These are phyloP conservation scores for Troides oblongomaculatus DNA, from an alignment of 2,888 invertebrate genomes.

Conservation along the genomic window DNA sequence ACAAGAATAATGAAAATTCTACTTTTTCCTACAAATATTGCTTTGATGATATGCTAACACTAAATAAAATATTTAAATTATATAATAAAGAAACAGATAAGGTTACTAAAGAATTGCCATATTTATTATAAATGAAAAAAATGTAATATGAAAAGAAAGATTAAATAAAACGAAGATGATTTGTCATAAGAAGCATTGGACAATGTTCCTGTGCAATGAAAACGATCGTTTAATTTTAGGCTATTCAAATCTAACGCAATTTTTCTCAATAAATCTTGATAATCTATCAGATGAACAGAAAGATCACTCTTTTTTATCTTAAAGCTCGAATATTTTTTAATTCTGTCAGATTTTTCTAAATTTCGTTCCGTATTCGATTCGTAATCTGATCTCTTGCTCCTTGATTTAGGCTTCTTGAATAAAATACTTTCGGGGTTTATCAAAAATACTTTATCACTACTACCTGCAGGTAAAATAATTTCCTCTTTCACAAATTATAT, in stretches of 20 bases:
- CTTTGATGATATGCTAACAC: no score
- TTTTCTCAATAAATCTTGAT: conserved; percentile 40
- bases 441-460: conserved; percentile 7
- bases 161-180: not conserved
- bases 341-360: conserved; percentile 6
- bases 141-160: not conserved
- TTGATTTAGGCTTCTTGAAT: not conserved
- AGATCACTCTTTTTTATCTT: conserved; percentile 22
- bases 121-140: not conserved
- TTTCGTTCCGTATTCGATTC: not conserved
- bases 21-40: no score
- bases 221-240: conserved; percentile 43
- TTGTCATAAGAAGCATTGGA: not conserved
- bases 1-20: no score
- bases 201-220: conserved; percentile 38
- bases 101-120: not conserved
- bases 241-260: conserved; percentile 43
- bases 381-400: conserved; percentile 12
- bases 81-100: not conserved
- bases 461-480: conserved; percentile 7
- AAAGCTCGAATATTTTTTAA: not conserved
- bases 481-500: not conserved
- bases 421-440: not conserved
- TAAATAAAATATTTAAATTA: no score
- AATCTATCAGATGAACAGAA: conserved; percentile 32